Evolutionary conservation across 1,140 invertebrate genomes (phyloP).

Genomic region (Phenacoccus solenopsis): DNA sequence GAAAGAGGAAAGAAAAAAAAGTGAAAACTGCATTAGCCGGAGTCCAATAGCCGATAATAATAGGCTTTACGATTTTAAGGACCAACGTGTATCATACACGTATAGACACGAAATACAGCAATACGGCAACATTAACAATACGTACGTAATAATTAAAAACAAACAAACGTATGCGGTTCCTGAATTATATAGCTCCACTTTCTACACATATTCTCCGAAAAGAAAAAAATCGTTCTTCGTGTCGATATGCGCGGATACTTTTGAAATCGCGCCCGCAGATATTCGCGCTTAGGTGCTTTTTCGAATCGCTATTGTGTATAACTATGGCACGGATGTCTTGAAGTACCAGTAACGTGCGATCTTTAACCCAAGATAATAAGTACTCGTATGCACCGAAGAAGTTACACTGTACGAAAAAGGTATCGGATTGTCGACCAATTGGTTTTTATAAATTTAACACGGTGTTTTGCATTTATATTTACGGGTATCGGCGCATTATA

Average conservation of each 20-base stretch:
- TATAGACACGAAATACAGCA: background rate
- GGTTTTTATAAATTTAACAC: no score
- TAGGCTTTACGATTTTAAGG: background rate
- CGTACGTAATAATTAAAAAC: slow-evolving; percentile 3
- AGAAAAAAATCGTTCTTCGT: background rate
- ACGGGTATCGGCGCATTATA: no score
- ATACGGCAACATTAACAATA: background rate
- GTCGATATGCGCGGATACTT: no score
- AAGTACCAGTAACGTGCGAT: background rate
- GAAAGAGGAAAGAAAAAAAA: background rate
- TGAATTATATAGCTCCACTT: background rate
- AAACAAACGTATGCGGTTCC: background rate
- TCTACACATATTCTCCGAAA: background rate
- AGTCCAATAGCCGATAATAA: background rate
- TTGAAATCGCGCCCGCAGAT: background rate
- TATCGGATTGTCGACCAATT: background rate
- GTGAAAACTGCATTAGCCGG: background rate
- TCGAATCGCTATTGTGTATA: no score
- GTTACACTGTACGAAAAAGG: background rate
- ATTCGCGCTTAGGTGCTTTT: background rate
- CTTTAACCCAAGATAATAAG: background rate
- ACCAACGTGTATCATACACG: background rate
- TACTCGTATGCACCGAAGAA: background rate
- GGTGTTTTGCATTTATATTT: no score
- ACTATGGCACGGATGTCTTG: no score